phyloP scores from a whole-genome alignment of 2,797 vertebrate genomes.

The Chaunax sp. region DNA sequence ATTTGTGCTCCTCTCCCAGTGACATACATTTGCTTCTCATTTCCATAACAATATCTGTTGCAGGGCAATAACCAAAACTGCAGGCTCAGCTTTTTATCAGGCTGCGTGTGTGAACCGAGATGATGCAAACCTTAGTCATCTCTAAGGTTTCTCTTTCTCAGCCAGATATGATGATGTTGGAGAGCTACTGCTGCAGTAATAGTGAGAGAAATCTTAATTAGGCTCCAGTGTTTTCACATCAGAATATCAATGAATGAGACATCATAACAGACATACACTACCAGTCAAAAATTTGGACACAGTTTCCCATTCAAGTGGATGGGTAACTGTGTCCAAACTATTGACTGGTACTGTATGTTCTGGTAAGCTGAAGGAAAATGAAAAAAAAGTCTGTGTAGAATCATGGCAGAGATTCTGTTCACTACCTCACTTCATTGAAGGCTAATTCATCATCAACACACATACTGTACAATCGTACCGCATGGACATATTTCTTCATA shows the following conservation, averaged over 20 bases:
- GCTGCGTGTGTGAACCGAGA: background rate
- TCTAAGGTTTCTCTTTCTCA: background rate
- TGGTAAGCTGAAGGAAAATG: background rate
- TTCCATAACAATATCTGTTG: slow-evolving; percentile 28
- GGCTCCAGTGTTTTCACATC: no score
- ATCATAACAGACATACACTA: no score
- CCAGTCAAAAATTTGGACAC: no score
- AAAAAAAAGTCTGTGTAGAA: background rate
- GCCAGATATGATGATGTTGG: background rate
- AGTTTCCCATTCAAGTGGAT: no score
- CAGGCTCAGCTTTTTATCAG: slow-evolving; percentile 13
- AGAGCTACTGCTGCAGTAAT: background rate
- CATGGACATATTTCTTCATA: no score
- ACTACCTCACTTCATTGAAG: slow-evolving; percentile 7
- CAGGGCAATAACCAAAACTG: slow-evolving; percentile 12
- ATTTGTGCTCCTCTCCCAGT: background rate
- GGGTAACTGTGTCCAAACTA: no score
- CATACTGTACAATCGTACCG: no score
- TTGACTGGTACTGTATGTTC: no score
- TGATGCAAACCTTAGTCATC: background rate
- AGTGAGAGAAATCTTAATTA: background rate
- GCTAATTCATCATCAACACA: slow-evolving; percentile 24
- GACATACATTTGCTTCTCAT: slow-evolving; percentile 19
- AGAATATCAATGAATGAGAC: no score
- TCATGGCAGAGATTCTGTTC: slow-evolving; percentile 3